These are phyloP conservation scores for Neopipo cinnamomea DNA, from an alignment of 2,113 vertebrate species.

Conservation along the genomic window DNA sequence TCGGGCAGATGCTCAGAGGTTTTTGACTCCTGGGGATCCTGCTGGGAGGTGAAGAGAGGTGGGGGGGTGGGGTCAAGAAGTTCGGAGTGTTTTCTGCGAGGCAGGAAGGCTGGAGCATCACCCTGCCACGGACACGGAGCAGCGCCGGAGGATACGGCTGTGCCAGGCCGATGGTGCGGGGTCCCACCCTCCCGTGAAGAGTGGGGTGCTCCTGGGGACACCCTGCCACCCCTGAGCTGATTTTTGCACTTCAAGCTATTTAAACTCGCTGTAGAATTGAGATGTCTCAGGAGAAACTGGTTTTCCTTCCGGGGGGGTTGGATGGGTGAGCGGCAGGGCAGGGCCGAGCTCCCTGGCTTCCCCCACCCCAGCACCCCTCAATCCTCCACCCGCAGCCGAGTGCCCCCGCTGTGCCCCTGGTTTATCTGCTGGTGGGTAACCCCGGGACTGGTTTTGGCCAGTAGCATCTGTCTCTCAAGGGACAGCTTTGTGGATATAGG, in stretches of 20 bases:
- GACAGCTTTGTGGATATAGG: not conserved
- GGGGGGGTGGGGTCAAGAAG: not conserved
- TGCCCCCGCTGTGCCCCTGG: not conserved
- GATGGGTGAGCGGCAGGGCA: rapidly evolving
- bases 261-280: conserved; percentile 15
- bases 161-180: not conserved
- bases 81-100: rapidly evolving
- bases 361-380: not conserved
- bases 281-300: conserved; percentile 63
- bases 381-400: not conserved
- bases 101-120: not conserved
- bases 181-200: not conserved
- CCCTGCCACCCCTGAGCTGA: not conserved
- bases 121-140: not conserved
- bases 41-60: not conserved
- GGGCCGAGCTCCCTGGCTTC: rapidly evolving
- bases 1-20: not conserved
- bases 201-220: not conserved
- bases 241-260: conserved; percentile 34
- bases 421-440: not conserved
- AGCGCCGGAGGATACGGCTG: not conserved
- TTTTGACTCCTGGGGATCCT: not conserved
- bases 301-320: not conserved
- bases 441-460: not conserved
- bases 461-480: not conserved